These are phyloP conservation scores for Adelges cooleyi DNA, from an alignment of 1,140 invertebrate genomes.

Conservation along the genomic window DNA sequence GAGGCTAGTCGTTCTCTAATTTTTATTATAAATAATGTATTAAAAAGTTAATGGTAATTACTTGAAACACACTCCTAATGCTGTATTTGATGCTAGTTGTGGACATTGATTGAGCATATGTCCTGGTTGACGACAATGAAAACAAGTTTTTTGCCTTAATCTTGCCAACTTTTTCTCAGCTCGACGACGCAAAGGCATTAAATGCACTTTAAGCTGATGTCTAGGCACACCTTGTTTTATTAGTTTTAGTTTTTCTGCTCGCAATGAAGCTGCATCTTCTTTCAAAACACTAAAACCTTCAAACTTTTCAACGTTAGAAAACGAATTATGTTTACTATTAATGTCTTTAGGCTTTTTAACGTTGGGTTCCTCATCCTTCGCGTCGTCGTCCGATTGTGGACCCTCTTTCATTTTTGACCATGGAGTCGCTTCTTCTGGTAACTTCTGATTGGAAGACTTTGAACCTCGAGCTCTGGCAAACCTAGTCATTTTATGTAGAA, in stretches of 20 bases:
- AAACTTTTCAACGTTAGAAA: slow-evolving; percentile 42
- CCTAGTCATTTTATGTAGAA: slow-evolving; percentile 50
- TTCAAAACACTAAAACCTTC: slow-evolving; percentile 59
- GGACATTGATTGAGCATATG: slow-evolving; percentile 72
- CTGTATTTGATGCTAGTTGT: slow-evolving; percentile 41
- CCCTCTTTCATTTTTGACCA: slow-evolving; percentile 56
- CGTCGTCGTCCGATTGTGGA: slow-evolving; percentile 31
- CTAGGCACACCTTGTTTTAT: slow-evolving; percentile 55
- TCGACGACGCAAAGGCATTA: slow-evolving; percentile 56
- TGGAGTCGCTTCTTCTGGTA: slow-evolving; percentile 54
- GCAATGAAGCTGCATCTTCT: slow-evolving; percentile 55
- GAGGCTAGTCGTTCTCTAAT: no score
- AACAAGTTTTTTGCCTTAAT: slow-evolving; percentile 61
- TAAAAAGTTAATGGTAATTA: no score
- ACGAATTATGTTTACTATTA: neutral
- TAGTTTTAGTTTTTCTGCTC: slow-evolving; percentile 49
- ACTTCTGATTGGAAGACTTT: slow-evolving; percentile 56
- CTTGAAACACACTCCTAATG: slow-evolving; percentile 59
- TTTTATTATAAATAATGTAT: no score
- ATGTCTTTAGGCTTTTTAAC: slow-evolving; percentile 40
- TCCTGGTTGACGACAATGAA: slow-evolving; percentile 64
- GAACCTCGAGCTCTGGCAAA: slow-evolving; percentile 61
- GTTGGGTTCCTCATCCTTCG: slow-evolving; percentile 40
- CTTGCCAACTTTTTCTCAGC: slow-evolving; percentile 57
- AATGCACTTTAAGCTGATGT: slow-evolving; percentile 49